These are phyloP conservation scores for Tetanocera ferruginea DNA, from an alignment of 2,888 invertebrate species.

Conservation along the genomic window DNA sequence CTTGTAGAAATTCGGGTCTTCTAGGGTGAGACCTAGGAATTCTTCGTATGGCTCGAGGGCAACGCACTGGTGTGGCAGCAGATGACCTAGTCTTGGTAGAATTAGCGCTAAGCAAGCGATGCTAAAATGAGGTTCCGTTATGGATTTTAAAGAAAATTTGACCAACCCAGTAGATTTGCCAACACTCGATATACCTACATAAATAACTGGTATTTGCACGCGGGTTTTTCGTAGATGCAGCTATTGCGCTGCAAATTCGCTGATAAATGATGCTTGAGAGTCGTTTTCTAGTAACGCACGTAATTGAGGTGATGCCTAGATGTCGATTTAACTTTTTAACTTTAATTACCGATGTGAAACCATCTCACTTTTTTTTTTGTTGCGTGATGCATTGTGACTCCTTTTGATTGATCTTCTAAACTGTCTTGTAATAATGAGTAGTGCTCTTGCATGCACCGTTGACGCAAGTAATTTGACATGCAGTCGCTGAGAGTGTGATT, in stretches of 20 bases:
- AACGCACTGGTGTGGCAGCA: slow-evolving; percentile 29
- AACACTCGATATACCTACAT: slow-evolving; percentile 35
- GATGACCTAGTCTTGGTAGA: slow-evolving; percentile 39
- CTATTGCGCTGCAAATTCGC: slow-evolving; percentile 44
- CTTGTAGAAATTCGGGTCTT: slow-evolving; percentile 35
- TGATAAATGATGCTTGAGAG: slow-evolving; percentile 42
- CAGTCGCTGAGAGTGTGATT: slow-evolving; percentile 25
- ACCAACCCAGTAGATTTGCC: slow-evolving; percentile 40
- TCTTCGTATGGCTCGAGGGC: slow-evolving; percentile 28
- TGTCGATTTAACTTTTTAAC: neutral
- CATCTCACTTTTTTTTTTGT: neutral
- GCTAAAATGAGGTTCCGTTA: slow-evolving; percentile 39
- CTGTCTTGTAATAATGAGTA: slow-evolving; percentile 10
- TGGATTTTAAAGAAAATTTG: slow-evolving; percentile 35
- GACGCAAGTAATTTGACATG: slow-evolving; percentile 28
- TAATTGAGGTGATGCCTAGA: slow-evolving; percentile 27
- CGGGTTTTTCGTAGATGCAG: slow-evolving; percentile 36
- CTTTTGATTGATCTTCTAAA: neutral
- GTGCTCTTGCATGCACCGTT: slow-evolving; percentile 25
- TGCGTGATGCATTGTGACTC: slow-evolving; percentile 5
- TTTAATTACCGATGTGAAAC: neutral
- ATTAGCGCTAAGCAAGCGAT: slow-evolving; percentile 37
- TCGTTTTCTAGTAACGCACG: slow-evolving; percentile 40
- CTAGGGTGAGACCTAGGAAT: slow-evolving; percentile 38
- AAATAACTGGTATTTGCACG: slow-evolving; percentile 29